Evolutionary conservation across 1,140 invertebrate genomes (phyloP), one percentile per base, ranked within the genome.

Genomic region (Diachasmimorpha longicaudata): DNA sequence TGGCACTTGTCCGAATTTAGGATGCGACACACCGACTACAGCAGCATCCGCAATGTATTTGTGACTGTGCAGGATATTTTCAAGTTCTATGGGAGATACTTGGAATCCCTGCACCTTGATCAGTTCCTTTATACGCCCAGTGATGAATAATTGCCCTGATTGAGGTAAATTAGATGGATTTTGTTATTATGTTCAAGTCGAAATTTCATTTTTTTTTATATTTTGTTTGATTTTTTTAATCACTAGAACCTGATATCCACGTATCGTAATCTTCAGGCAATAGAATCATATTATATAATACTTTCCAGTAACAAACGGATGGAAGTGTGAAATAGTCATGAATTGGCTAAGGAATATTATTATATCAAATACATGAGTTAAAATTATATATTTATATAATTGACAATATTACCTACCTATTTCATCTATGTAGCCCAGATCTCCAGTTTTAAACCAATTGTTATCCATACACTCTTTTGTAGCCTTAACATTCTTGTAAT

Each of bases 401-500:
- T n/a, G n/a, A n/a, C n/a, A n/a, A 42, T 11, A 42, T 11, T 10
- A 6, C 9, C 9, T 42, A 42, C 39, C 39, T 42, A 42, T 42
- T 16, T 81, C 48, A 76, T 81, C 75, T 55, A 76, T 79, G 81
- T 92, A 93, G 0, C 92, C 95, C 36, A 96, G 89, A 83, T 97
- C 95, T 3, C 95, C 95, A 44, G 95, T 95, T 78, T 93, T 92
- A 48, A 95, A 88, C 94, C 94, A 97, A 10, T 93, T 93, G 75
- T 93, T 92, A 19, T 84, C 82, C 55, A 93, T 88, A 13, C 81
- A 89, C 16, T 90, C 85, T 14, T 78, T 76, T 0, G 91, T 92
- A 0, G 87, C 90, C 70, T 90, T 76, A 3, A 84, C 79, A 78
- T 92, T 92, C 36, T 91, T 89, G 36, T 86, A 89, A 82, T 92